Base-by-base conservation (phyloP, 2,797 vertebrate genomes). In the Syngnathus rostellatus region DNA sequence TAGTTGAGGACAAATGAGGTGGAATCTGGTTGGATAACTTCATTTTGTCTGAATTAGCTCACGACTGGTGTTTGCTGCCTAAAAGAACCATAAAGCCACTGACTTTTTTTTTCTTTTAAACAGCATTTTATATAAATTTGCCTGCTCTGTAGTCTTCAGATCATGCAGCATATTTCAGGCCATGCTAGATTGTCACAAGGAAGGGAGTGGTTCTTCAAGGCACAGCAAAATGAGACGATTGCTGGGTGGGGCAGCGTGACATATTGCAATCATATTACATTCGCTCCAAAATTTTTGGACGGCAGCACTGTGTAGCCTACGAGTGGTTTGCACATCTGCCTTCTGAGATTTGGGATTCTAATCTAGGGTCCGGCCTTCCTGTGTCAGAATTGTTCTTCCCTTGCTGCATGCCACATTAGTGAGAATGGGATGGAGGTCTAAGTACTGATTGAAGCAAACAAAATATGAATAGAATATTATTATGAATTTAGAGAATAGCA, bases 121-220 rank as follows among this genome's bases (percentile, higher is more conserved):
- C 8, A 50, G 2, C 23, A 2, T 66, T 25, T 68, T 11, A 16
- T 76, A 48, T 64, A 70, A 60, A 23, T 81, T 83, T 83, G 60
- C 71, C 69, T 60, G 57, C 70, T 83, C 70, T 54, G 72, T 66
- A 76, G 57, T 75, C 77, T 83, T 83, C 69, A 72, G 81, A 79
- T 80, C 90, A 90, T 90, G 89, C 88, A 90, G 90, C 90, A 90
- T 89, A 84, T 90, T 83, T 86, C 82, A 91, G 89, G 85, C 85
- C 89, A 89, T 91, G 90, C 88, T 89, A 88, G 89, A 90, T 91
- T 91, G 90, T 91, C 89, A 87, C 84, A 89, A 72, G 57, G 75
- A 74, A 73, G 65, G 67, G 76, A 74, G 66, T 66, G 66, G 76
- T 84, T 85, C 72, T 84, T 91, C 82, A 92, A 92, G 89, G 89